Evolutionary conservation across 2,888 invertebrate genomes (phyloP).

Genomic region (Xanthorhoe designata): DNA sequence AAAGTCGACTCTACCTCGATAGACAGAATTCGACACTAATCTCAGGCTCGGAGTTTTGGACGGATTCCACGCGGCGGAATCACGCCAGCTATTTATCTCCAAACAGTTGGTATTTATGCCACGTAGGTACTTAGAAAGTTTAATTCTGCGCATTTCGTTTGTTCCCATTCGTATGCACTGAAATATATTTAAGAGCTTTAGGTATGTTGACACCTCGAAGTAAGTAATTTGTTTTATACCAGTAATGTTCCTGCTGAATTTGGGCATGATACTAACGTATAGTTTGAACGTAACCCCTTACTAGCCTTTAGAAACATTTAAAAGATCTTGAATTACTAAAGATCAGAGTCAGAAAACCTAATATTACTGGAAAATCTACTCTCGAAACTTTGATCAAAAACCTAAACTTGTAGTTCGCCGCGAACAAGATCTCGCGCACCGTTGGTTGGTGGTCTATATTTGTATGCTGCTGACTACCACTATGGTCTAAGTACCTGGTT

Average conservation of each 20-base stretch:
- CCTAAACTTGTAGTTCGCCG: no score
- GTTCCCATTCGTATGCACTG: not conserved
- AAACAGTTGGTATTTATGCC: constrained; percentile 3
- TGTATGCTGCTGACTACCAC: no score
- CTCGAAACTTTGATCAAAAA: no score
- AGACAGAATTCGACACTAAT: not conserved
- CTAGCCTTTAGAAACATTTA: no score
- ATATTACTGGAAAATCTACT: no score
- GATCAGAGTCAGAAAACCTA: no score
- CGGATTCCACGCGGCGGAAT: constrained; percentile 20
- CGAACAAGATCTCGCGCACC: no score
- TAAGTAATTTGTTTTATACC: not conserved
- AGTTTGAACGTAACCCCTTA: no score
- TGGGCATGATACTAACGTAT: not conserved
- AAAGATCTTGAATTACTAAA: no score
- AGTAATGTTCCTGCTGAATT: not conserved
- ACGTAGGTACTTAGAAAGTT: not conserved
- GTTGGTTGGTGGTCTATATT: no score
- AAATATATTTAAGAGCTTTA: not conserved
- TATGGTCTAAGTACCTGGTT: no score
- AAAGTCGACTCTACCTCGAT: not conserved
- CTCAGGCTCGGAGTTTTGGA: constrained; percentile 3
- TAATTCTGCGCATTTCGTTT: not conserved
- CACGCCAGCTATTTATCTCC: constrained; percentile 18
- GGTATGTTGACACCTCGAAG: not conserved